Base-by-base conservation (phyloP, 2,797 vertebrate species). In the Rachycentron canadum region DNA sequence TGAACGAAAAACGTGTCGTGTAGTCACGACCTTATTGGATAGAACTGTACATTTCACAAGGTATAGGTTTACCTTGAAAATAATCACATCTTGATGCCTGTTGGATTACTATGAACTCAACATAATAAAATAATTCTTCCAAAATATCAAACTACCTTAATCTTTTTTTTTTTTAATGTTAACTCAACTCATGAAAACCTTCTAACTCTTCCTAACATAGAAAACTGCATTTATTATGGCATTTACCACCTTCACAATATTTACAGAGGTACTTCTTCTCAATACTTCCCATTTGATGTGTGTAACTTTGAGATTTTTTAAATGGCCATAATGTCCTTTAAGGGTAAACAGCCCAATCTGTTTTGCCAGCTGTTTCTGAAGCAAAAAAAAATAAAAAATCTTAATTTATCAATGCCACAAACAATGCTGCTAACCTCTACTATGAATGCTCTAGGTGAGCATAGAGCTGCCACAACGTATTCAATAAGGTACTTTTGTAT, bases 61-160 rank as follows among this genome's bases (percentile, higher is more conserved):
- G 57, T 69, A 0, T 5, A 10, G 32, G 56, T 12, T 26, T 26
- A 12, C n/a, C 55, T 41, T 36, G 52, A 85, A 86, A 84, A 80
- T 40, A 60, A 71, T 64, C 49, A 65, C 36, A 73, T 60, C 14
- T 68, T 10, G 21, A 60, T 16, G 1, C 70, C 19, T 10, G 1
- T 28, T 0, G 7, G 2, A 43, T 47, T 45, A 50, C 41, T 41
- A 16, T 25, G 3, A 60, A 72, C 19, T 17, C 7, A 78, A 76
- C 50, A 66, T 72, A 73, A 32, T 65, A 53, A 1, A 45, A 71
- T 66, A 49, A 9, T 19, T 1, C 55, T 63, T 34, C 14, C 56
- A 76, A 65, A 30, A 52, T 55, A 52, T 19, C 5, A 13, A 14
- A 14, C 3, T 2, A 23, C 8, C 1, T 1, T 9, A 43, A 23